These are phyloP conservation scores for Pygoscelis antarcticus DNA, from an alignment of 2,113 vertebrate genomes.

Conservation along the genomic window DNA sequence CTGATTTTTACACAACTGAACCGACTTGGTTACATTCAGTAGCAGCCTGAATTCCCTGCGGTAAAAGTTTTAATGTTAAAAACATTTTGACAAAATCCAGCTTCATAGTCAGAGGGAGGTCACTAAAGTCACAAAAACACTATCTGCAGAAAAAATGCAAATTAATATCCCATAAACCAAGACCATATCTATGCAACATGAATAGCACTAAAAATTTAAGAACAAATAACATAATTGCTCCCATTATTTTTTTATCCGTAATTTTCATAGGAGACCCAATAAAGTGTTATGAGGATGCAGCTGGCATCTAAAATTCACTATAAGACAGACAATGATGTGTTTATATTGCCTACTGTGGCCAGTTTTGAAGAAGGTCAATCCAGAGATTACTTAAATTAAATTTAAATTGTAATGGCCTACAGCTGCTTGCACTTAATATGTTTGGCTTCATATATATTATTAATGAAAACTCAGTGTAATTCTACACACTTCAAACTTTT, in stretches of 20 bases:
- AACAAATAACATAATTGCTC: constrained; percentile 41
- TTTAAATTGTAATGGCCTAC: not conserved
- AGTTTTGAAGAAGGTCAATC: constrained; percentile 39
- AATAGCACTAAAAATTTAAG: constrained; percentile 50
- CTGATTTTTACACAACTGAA: not conserved
- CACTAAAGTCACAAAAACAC: constrained; percentile 37
- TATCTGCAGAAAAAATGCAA: constrained; percentile 34
- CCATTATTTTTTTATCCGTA: constrained; percentile 28
- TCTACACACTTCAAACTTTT: not conserved
- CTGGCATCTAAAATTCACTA: constrained; percentile 36
- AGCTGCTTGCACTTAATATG: not conserved
- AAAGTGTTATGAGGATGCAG: constrained; percentile 42
- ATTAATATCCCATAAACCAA: constrained; percentile 45
- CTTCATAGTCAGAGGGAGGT: constrained; percentile 19
- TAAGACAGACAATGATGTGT: not conserved
- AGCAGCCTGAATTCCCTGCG: not conserved
- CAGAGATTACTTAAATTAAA: constrained; percentile 39
- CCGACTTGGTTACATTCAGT: not conserved
- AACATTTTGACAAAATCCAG: constrained; percentile 38
- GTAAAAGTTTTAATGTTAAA: constrained; percentile 21
- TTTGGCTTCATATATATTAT: not conserved
- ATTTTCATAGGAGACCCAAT: constrained; percentile 53
- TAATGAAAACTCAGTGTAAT: not conserved
- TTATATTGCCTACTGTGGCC: not conserved
- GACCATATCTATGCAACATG: constrained; percentile 36